Evolutionary conservation across 2,888 invertebrate species (phyloP).

Genomic region (Ormyrus labotus): DNA sequence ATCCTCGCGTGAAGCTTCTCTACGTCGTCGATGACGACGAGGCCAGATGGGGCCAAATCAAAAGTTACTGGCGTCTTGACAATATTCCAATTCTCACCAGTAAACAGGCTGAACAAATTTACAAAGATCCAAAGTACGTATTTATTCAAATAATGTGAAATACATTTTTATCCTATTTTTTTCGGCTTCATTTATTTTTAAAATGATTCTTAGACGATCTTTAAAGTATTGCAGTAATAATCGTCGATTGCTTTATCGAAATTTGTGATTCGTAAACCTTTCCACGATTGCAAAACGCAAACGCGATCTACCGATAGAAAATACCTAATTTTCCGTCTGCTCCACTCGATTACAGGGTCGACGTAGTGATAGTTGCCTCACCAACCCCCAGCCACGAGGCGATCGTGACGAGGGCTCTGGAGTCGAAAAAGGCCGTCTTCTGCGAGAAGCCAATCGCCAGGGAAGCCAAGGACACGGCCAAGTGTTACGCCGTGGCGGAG

Average conservation of each 20-base stretch:
- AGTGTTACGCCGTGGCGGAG: constrained; percentile 80
- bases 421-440: constrained; percentile 81
- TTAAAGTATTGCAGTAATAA: no score
- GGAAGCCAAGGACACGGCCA: constrained; percentile 77
- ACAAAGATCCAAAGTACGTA: constrained; percentile 78
- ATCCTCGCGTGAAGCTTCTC: constrained; percentile 77
- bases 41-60: constrained; percentile 75
- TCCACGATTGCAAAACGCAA: no score
- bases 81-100: constrained; percentile 77
- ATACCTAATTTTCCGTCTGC: no score
- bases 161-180: no score
- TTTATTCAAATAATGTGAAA: neutral
- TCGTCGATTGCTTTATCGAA: no score
- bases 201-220: no score
- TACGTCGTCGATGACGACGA: constrained; percentile 79
- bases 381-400: constrained; percentile 80
- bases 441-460: constrained; percentile 84
- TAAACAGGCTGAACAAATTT: constrained; percentile 77
- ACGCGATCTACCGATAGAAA: no score
- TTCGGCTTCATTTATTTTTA: no score
- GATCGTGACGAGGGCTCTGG: constrained; percentile 78
- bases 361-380: constrained; percentile 78
- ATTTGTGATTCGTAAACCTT: no score
- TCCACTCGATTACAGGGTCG: constrained; percentile 71
- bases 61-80: constrained; percentile 77